A percentile compares a stretch with the other conserved stretches of the same genome.
These are phyloP conservation scores for Petrophora chlorosata DNA, from an alignment of 2,888 invertebrate genomes.

Conservation along the genomic window DNA sequence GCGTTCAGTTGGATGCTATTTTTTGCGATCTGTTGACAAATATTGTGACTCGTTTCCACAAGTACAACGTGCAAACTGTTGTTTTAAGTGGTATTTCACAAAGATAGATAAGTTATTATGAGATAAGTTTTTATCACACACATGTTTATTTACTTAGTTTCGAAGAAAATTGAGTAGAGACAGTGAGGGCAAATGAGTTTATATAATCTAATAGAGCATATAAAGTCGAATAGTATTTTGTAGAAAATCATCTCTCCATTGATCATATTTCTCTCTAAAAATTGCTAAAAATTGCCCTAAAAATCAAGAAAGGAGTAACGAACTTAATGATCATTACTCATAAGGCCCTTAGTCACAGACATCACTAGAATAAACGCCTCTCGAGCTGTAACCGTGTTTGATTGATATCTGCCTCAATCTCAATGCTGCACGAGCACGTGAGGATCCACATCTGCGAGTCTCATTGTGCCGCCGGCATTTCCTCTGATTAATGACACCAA, in stretches of 20 bases:
- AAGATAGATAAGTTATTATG: slow-evolving; percentile 20
- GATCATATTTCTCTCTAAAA: no score
- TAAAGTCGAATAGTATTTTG: no score
- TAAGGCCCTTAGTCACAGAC: slow-evolving; percentile 18
- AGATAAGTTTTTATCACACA: slow-evolving; percentile 8
- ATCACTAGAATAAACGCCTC: slow-evolving; percentile 35
- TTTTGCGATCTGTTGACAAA: slow-evolving; percentile 49
- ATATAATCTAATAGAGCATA: no score
- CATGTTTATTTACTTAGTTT: no score
- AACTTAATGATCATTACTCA: slow-evolving; percentile 22
- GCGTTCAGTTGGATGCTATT: slow-evolving; percentile 51
- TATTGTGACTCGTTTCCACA: slow-evolving; percentile 56
- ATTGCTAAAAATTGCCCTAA: no score
- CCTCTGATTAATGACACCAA: slow-evolving; percentile 77
- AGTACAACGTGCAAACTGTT: slow-evolving; percentile 35
- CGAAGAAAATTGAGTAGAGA: no score
- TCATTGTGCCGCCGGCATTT: slow-evolving; percentile 63
- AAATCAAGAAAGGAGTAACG: neutral
- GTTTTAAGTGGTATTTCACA: slow-evolving; percentile 25
- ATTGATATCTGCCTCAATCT: slow-evolving; percentile 53
- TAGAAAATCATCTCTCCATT: no score
- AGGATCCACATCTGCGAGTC: slow-evolving; percentile 48
- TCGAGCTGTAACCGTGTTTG: slow-evolving; percentile 45
- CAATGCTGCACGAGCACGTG: slow-evolving; percentile 44
- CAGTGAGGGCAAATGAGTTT: no score